Conservation (phyloP, 1,140 invertebrate species). For the Danaus melanippus region DNA sequence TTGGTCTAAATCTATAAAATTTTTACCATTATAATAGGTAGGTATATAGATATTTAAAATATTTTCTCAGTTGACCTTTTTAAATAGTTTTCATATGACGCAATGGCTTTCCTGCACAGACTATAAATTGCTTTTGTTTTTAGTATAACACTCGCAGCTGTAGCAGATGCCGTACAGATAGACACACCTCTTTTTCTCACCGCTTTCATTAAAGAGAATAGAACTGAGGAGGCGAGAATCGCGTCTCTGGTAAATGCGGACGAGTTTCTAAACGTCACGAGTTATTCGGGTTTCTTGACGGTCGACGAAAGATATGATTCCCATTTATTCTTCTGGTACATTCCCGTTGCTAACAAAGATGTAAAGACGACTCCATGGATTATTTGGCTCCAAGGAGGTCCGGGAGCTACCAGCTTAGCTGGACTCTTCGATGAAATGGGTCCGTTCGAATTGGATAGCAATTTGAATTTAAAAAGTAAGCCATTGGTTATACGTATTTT, state of each 20-base stretch:
- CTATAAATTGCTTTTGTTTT: too few relatives aligned
- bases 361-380: slow-evolving; percentile 75
- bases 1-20: too few relatives aligned
- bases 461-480: too few relatives aligned
- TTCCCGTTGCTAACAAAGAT: slow-evolving; percentile 67
- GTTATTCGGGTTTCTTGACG: slow-evolving; percentile 75
- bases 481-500: too few relatives aligned
- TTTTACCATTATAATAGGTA: too few relatives aligned
- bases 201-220: slow-evolving; percentile 74
- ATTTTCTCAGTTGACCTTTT: too few relatives aligned
- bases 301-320: slow-evolving; percentile 75
- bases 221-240: slow-evolving; percentile 31
- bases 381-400: slow-evolving; percentile 87
- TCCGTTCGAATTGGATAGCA: slow-evolving; percentile 34
- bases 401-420: slow-evolving; percentile 77
- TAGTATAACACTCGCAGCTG: too few relatives aligned
- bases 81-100: too few relatives aligned
- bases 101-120: not conserved
- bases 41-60: too few relatives aligned
- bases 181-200: slow-evolving; percentile 75
- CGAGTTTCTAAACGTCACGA: slow-evolving; percentile 44
- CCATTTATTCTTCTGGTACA: slow-evolving; percentile 81
- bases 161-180: too few relatives aligned
- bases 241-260: slow-evolving; percentile 32
- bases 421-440: slow-evolving; percentile 82